These are phyloP conservation scores for Tinea pellionella DNA, from an alignment of 2,888 invertebrate species.

Conservation along the genomic window DNA sequence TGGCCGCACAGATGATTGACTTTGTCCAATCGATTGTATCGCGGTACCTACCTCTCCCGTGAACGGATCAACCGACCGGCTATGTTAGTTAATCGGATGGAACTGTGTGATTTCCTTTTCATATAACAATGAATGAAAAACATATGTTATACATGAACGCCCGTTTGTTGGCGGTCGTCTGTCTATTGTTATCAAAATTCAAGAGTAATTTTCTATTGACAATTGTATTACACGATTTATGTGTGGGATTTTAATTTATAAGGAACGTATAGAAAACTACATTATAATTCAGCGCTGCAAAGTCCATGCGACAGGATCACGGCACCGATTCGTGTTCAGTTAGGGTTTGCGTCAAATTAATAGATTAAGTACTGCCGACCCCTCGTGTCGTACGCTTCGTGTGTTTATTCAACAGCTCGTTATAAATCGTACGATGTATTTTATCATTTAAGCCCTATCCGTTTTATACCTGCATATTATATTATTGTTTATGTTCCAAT, in stretches of 20 bases:
- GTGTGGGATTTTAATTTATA: not conserved
- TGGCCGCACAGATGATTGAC: constrained; percentile 56
- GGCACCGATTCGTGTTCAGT: not conserved
- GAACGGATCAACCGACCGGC: constrained; percentile 32
- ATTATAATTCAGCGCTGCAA: not conserved
- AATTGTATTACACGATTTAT: not conserved
- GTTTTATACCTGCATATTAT: not conserved
- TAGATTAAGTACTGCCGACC: constrained; percentile 1
- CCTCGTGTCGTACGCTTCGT: constrained; percentile 6
- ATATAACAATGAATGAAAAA: constrained; percentile 1
- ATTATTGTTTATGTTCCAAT: not conserved
- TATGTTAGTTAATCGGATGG: constrained; percentile 9
- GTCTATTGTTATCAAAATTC: not conserved
- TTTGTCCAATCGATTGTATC: constrained; percentile 59
- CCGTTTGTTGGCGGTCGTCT: not conserved
- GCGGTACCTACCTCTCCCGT: constrained; percentile 46
- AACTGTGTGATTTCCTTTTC: constrained; percentile 9
- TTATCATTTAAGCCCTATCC: not conserved
- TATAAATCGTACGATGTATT: not conserved
- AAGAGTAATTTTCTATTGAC: constrained; percentile 2
- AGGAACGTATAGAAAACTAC: too few relatives aligned
- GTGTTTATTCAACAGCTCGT: not conserved
- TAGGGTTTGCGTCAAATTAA: not conserved
- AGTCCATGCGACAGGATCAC: not conserved
- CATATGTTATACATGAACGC: constrained; percentile 11